Evolutionary conservation across 2,797 vertebrate genomes (phyloP).

Genomic region (Tinamus major): DNA sequence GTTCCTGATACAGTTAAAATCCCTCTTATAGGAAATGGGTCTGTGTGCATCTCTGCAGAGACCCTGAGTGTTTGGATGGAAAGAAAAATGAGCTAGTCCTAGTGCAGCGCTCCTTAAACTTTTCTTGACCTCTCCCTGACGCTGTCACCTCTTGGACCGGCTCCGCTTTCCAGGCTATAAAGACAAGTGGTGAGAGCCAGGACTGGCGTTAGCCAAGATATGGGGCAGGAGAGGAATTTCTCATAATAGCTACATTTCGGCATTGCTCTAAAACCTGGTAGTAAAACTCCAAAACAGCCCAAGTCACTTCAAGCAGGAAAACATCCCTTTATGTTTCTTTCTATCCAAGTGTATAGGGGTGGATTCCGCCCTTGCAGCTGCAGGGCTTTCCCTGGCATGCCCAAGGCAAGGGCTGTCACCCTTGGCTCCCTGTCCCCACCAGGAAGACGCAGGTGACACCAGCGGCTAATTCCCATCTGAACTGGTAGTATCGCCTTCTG

Average conservation of each 20-base stretch:
- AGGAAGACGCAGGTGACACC: fast-evolving
- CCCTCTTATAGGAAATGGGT: not conserved
- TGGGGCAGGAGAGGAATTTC: not conserved
- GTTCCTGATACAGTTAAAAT: not conserved
- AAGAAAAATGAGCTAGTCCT: not conserved
- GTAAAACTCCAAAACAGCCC: fast-evolving
- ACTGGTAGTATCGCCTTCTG: not conserved
- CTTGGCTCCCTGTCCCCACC: not conserved
- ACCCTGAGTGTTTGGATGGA: not conserved
- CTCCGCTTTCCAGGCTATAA: not conserved
- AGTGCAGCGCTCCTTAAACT: not conserved
- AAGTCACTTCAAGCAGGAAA: not conserved
- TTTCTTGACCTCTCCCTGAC: not conserved
- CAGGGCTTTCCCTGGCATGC: fast-evolving
- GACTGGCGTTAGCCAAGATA: not conserved
- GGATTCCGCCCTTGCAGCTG: not conserved
- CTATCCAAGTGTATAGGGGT: fast-evolving
- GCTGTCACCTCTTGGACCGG: fast-evolving
- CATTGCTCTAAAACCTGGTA: not conserved
- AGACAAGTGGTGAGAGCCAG: not conserved
- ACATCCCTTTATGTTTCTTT: not conserved
- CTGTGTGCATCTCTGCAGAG: not conserved
- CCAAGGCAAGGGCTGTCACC: not conserved
- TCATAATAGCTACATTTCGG: not conserved
- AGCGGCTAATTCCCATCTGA: not conserved